Percentiles rank a stretch among this genome's conserved stretches.
These are phyloP conservation scores for Ammodytes marinus DNA, from an alignment of 2,113 vertebrate genomes.

Conservation along the genomic window DNA sequence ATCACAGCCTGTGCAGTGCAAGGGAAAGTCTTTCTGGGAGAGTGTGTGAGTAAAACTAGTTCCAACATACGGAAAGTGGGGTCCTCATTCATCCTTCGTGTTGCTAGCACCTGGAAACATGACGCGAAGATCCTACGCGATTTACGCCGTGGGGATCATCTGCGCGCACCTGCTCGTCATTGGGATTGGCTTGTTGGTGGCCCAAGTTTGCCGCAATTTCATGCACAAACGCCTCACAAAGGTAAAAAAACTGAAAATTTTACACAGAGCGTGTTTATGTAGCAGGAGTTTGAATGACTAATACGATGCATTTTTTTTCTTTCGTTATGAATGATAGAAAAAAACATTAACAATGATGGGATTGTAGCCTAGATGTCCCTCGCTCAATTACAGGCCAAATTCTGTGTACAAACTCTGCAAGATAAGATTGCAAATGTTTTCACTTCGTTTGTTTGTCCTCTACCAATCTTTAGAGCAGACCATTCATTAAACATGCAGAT, in stretches of 20 bases:
- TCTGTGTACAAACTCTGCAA: neutral
- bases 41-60: too few relatives aligned
- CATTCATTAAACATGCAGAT: neutral
- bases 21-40: neutral
- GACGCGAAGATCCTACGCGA: conserved; percentile 74
- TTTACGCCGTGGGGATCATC: conserved; percentile 70
- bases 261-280: neutral
- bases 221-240: conserved; percentile 82
- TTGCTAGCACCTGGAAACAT: conserved; percentile 67
- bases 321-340: neutral
- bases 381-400: neutral
- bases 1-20: neutral
- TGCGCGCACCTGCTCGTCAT: conserved; percentile 73
- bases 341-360: neutral
- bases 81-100: conserved; percentile 14
- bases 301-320: fast-evolving
- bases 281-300: neutral
- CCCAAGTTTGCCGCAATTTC: conserved; percentile 70
- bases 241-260: conserved; percentile 70
- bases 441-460: neutral
- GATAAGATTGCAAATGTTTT: neutral
- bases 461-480: neutral
- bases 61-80: neutral
- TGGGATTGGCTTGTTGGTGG: conserved; percentile 72
- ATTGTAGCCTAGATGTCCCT: neutral